Conservation (phyloP, 2,888 invertebrate genomes). For the Cosmopolites sordidus region DNA sequence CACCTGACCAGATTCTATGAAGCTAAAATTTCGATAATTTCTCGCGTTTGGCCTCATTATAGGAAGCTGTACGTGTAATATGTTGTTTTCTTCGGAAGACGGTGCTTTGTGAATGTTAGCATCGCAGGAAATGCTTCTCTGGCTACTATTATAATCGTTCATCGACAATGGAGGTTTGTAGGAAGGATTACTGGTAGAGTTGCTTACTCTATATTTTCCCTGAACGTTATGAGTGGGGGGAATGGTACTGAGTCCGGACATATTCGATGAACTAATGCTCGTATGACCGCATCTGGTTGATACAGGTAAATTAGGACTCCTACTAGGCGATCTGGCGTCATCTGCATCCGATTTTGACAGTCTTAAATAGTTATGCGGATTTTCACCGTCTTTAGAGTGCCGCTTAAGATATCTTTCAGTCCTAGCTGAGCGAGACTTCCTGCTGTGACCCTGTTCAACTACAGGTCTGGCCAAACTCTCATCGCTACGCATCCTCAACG, state of each 20-base stretch:
- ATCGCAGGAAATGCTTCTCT: slow-evolving; percentile 45
- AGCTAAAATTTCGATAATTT: slow-evolving; percentile 38
- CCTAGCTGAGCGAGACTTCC: slow-evolving; percentile 67
- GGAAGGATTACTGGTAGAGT: slow-evolving; percentile 39
- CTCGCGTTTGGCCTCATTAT: slow-evolving; percentile 36
- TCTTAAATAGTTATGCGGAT: slow-evolving; percentile 41
- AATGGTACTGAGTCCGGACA: slow-evolving; percentile 45
- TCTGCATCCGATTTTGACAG: slow-evolving; percentile 43
- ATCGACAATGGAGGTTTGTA: slow-evolving; percentile 40
- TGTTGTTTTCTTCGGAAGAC: slow-evolving; percentile 34
- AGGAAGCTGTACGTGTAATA: slow-evolving; percentile 42
- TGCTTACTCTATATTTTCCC: slow-evolving; percentile 38
- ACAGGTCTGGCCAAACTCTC: slow-evolving; percentile 52
- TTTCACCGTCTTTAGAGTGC: slow-evolving; percentile 67
- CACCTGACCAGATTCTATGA: slow-evolving; percentile 36
- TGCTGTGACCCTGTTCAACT: slow-evolving; percentile 55
- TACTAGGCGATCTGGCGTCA: slow-evolving; percentile 37
- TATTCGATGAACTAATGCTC: slow-evolving; percentile 34
- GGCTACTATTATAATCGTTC: slow-evolving; percentile 40
- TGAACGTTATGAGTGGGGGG: slow-evolving; percentile 35
- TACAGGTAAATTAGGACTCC: slow-evolving; percentile 36
- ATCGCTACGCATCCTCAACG: slow-evolving; percentile 64
- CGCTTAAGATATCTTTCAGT: slow-evolving; percentile 78
- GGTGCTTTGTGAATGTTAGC: slow-evolving; percentile 43
- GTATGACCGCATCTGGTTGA: slow-evolving; percentile 29